phyloP scores from a whole-genome alignment of 2,888 invertebrate species.

The Agrotis clavis region DNA sequence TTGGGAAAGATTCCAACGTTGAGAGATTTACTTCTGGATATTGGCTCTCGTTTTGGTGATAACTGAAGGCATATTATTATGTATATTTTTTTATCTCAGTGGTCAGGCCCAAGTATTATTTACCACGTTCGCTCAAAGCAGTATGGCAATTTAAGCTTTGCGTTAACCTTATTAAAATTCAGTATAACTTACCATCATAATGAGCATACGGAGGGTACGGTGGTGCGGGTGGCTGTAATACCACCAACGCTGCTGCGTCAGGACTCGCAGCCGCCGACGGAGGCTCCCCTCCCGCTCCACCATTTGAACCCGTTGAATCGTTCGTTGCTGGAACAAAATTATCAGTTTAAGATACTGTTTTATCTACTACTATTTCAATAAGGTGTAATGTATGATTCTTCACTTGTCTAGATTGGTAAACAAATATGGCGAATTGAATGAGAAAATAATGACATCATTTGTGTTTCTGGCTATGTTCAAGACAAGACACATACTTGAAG shows the following conservation, averaged over 20 bases:
- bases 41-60: background rate
- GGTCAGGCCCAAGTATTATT: background rate
- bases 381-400: constrained; percentile 16
- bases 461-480: background rate
- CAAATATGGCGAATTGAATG: background rate
- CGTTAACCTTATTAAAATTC: background rate
- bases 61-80: background rate
- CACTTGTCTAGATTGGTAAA: constrained; percentile 6
- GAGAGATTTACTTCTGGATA: no score
- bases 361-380: background rate
- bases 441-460: background rate
- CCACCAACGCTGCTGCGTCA: constrained; percentile 87
- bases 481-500: background rate
- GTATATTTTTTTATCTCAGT: background rate
- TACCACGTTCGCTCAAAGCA: background rate
- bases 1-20: no score
- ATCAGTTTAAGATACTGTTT: background rate
- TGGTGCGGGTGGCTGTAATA: constrained; percentile 87
- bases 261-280: constrained; percentile 88
- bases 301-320: constrained; percentile 87
- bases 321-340: constrained; percentile 80
- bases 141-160: background rate
- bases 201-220: constrained; percentile 89
- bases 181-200: constrained; percentile 83
- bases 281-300: constrained; percentile 85